Base-by-base conservation (phyloP, 2,888 invertebrate species). In the Cerceris ruficornis region DNA sequence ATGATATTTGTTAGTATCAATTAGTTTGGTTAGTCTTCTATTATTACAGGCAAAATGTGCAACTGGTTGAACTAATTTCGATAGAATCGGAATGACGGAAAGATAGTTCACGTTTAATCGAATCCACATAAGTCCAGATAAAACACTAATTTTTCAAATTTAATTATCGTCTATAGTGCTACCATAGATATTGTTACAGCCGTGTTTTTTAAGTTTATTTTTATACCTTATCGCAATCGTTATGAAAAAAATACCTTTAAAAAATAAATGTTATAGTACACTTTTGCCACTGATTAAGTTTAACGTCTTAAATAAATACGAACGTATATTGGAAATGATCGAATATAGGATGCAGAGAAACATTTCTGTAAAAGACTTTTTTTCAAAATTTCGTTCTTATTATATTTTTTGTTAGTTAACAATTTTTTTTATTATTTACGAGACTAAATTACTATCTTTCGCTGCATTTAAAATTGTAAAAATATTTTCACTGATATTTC, bases 381-480 rank as follows among this genome's bases (percentile, higher is more conserved):
- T 64, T 28, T 39, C 14, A 5, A 8, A 43, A 15, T 39, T 11
- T 28, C 11, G 46, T 11, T 43, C 8, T 55, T 52, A 11, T 39
- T 64, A 17, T 55, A 39, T n/a, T 58, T 65, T 57, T 39, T 28
- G 57, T 50, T 8, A 55, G 8, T 17, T n/a, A 11, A 43, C 14
- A 4, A 14, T 60, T 39, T 43, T 42, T 28, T n/a, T 66, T 61
- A 17, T 42, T 28, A 69, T 66, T 52, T 66, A 7, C 14, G 43
- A 69, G 17, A 8, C 6, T 58, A 62, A 67, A 59, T 41, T 70
- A 67, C 49, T 43, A 57, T 64, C 43, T 69, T 57, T 67, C 69
- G 52, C 28, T 68, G 79, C 79, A 82, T 73, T 75, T 82, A 81
- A 72, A 62, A 59, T 54, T 54, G 42, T 17, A n/a, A 68, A 72